Evolutionary conservation across 1,140 invertebrate species (phyloP).

Genomic region (Rhopalosiphum padi): DNA sequence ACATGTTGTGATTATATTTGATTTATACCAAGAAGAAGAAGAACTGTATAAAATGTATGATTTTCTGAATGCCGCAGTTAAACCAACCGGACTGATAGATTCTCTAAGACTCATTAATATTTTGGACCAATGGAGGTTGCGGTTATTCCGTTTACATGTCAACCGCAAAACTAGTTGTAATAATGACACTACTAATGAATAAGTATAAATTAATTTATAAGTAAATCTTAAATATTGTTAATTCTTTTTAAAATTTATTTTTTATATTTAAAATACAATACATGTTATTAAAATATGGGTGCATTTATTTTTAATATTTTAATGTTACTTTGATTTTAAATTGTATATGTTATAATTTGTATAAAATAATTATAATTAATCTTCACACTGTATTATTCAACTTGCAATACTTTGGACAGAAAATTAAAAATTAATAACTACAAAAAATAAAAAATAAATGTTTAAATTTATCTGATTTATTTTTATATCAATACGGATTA

Average conservation of each 20-base stretch:
- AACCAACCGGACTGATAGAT: background rate
- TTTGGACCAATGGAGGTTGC: slow-evolving; percentile 36
- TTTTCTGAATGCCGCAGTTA: background rate
- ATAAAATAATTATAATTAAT: background rate
- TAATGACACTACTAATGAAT: background rate
- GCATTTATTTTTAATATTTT: background rate
- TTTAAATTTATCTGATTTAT: background rate
- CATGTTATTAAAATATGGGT: background rate
- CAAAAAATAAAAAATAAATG: background rate
- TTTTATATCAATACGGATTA: background rate
- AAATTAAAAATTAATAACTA: background rate
- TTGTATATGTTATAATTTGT: background rate
- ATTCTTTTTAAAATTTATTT: background rate
- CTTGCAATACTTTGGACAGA: too few relatives aligned
- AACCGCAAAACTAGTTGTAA: background rate
- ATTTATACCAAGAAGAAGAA: slow-evolving; percentile 35
- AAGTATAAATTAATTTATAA: background rate
- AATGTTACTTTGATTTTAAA: background rate
- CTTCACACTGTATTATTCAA: too few relatives aligned
- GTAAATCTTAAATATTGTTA: background rate
- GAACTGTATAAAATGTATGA: background rate
- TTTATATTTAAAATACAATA: background rate
- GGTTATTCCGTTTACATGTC: background rate
- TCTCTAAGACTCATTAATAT: background rate
- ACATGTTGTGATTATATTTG: slow-evolving; percentile 27